Evolutionary conservation across 2,888 invertebrate genomes (phyloP), one percentile per base, ranked within the genome.

Genomic region (Agonopterix heracliana): DNA sequence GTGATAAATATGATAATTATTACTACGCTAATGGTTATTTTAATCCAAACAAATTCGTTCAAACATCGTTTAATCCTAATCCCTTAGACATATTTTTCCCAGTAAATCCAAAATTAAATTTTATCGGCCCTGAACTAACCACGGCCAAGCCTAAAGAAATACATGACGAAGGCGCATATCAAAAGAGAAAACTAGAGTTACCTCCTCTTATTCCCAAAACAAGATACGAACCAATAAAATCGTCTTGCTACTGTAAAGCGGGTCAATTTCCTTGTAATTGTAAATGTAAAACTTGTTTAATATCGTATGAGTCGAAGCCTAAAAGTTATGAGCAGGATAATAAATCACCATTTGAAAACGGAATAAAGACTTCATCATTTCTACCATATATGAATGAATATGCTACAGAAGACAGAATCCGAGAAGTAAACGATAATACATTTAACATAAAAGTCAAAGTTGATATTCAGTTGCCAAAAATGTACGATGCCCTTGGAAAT

Each of bases 371-470:
- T 41, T 26, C 50, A 34, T 3, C 52, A 47, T 26, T 26, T 26
- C 5, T 26, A 26, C 9, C 38, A 7, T 41, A 14, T 11, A 46
- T 45, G 41, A 26, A 44, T 26, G 52, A 52, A 34, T 49, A 45
- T 40, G 9, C n/a, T 44, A 41, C 17, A 11, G 38, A 54, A 10
- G 57, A 55, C 14, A 49, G 53, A 44, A 14, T 50, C 10, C 51
- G 54, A 34, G 68, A 72, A 35, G 49, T 58, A 35, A 40, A 54
- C 2, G 74, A 74, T 1, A 74, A 79, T 56, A 70, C 71, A 38
- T 51, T 87, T 2, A 85, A 81, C 49, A 63, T 87, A 49, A 71
- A 70, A 53, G 70, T 87, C 41, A 87, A 87, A 63, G 68, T 88
- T 36, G 84, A 84, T 54, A 63, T 88, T 43, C 76, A 84, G 59